These are phyloP conservation scores for Micromesistius poutassou DNA, from an alignment of 2,797 vertebrate genomes.

Conservation along the genomic window DNA sequence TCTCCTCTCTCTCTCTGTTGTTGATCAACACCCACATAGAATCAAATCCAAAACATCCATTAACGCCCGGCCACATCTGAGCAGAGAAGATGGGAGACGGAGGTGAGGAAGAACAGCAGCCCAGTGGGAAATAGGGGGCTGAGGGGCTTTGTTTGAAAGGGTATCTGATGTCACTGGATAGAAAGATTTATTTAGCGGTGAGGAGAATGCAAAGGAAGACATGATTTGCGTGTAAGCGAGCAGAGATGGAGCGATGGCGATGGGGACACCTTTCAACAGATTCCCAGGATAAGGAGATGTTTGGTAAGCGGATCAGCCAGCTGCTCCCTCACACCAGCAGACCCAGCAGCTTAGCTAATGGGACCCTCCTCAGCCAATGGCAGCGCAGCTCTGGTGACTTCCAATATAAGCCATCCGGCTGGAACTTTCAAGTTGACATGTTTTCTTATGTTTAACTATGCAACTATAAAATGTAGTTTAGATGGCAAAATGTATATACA, in stretches of 20 bases:
- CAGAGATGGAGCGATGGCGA: conserved; percentile 49
- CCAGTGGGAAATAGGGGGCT: not conserved
- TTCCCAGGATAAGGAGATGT: conserved; percentile 46
- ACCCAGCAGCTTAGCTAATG: not conserved
- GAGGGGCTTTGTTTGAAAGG: conserved; percentile 47
- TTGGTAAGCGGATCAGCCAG: conserved; percentile 45
- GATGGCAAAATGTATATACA: not conserved
- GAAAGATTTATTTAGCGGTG: conserved; percentile 56
- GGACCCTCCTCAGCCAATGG: not conserved
- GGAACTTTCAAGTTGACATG: no score
- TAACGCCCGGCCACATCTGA: conserved; percentile 69
- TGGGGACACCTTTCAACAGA: conserved; percentile 45
- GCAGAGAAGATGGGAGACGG: conserved; percentile 23
- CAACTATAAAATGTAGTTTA: no score
- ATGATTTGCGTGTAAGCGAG: conserved; percentile 57
- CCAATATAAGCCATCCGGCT: not conserved
- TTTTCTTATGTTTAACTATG: no score
- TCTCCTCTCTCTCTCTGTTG: conserved; percentile 26
- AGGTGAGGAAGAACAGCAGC: conserved; percentile 16
- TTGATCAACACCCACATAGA: conserved; percentile 70
- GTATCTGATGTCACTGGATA: conserved; percentile 55
- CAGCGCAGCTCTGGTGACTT: not conserved
- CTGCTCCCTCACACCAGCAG: conserved; percentile 2
- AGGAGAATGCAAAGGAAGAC: conserved; percentile 34
- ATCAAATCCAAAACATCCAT: conserved; percentile 75